Conservation (phyloP, 2,113 vertebrate genomes). For the Harpagus bidentatus region DNA sequence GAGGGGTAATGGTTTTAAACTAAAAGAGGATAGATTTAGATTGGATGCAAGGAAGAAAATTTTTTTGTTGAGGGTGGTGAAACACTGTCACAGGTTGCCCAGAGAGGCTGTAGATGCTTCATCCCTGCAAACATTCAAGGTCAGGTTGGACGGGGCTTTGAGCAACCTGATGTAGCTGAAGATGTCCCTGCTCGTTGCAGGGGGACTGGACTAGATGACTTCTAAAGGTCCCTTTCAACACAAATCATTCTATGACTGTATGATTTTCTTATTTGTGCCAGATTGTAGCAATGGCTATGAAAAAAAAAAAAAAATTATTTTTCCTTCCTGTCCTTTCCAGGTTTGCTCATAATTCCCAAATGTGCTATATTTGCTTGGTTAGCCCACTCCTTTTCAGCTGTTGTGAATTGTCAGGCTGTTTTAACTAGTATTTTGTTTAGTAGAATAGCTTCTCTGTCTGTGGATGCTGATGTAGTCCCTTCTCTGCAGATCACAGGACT, state of each 20-base stretch:
- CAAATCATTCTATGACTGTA: background rate
- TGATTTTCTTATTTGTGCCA: background rate
- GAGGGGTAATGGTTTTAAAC: background rate
- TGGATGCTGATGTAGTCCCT: background rate
- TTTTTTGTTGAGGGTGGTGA: background rate
- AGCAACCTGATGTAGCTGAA: background rate
- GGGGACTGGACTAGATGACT: background rate
- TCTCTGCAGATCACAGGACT: background rate
- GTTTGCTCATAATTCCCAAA: background rate
- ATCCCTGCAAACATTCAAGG: background rate
- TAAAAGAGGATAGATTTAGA: background rate
- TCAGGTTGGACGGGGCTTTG: background rate
- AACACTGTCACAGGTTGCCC: background rate
- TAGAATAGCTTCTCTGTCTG: background rate
- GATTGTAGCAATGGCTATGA: background rate
- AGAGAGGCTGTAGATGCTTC: background rate
- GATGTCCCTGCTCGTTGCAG: background rate
- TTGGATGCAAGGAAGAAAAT: too few species aligned
- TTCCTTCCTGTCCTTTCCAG: background rate
- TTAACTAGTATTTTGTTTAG: background rate
- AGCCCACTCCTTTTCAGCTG: background rate
- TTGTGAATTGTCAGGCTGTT: background rate
- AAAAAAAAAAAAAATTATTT: background rate
- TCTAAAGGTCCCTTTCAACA: background rate
- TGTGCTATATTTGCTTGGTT: background rate